Base-by-base conservation (phyloP, 2,888 invertebrate species). In the Hydraecia micacea region DNA sequence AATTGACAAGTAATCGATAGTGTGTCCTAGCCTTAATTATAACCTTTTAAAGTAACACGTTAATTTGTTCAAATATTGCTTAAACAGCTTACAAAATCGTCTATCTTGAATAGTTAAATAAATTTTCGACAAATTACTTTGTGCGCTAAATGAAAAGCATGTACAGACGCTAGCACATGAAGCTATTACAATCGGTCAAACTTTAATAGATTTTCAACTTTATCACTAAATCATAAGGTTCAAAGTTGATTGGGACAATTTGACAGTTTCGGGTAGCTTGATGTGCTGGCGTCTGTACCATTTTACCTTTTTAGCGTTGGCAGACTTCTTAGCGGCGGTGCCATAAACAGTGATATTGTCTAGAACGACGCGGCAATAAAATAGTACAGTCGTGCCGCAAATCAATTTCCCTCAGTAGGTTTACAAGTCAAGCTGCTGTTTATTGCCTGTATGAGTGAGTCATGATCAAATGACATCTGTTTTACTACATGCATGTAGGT, bases 331-430 rank as follows among this genome's bases (percentile, higher is more conserved):
- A 72, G 85, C 80, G 80, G 85, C 80, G 80, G 85, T 82, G 55
- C 60, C 84, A 36, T 73, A 71, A 49, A n/a, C 1, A 60, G 58
- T 36, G 46, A 72, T 81, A 81, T 69, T 81, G 85, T 67, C 21
- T 72, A 65, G 81, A 85, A 75, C 81, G 81, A 75, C 68, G 58
- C 9, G 58, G 63, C 2, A 15, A 70, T 83, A 86, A 72, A 85
- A 46, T 66, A 62, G 55, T 18, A 68, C 67, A 85, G 32, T 62
- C 72, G 69, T 62, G 77, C 86, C 32, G 66, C 69, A 66, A 86
- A 77, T 70, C 77, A 77, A 82, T 86, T 86, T 73, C 28, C 69
- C 39, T 85, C 21, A 63, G 69, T 73, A 69, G 72, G 75, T 81
- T 81, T 73, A 80, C 71, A 75, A 75, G 85, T 39, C 76, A 75